Evolutionary conservation across 2,888 invertebrate species (phyloP).

Genomic region (Cephus spinipes): DNA sequence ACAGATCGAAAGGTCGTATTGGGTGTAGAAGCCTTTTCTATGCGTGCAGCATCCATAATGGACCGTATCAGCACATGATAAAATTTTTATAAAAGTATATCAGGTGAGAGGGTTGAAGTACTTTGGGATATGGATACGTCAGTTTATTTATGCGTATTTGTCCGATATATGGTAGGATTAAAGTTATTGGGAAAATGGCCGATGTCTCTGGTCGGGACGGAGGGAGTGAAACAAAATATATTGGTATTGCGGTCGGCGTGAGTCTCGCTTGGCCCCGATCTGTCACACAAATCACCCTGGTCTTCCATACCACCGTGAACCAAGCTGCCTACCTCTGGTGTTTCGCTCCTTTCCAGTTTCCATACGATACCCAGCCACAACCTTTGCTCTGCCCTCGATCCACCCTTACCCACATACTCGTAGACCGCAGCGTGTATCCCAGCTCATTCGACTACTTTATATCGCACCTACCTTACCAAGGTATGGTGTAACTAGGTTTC

Average conservation of each 20-base stretch:
- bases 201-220: conserved; percentile 37
- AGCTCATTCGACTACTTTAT: too few relatives aligned
- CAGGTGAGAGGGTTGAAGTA: neutral
- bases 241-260: conserved; percentile 43
- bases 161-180: conserved; percentile 24
- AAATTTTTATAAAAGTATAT: neutral
- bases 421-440: too few relatives aligned
- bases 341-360: conserved; percentile 6
- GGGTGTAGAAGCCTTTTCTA: neutral
- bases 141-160: conserved; percentile 7
- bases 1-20: neutral
- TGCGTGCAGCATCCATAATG: neutral
- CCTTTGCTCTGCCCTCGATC: conserved; percentile 14
- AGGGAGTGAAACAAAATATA: conserved; percentile 49
- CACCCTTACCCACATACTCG: too few relatives aligned
- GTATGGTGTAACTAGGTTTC: neutral
- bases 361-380: conserved; percentile 13
- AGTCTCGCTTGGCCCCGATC: conserved; percentile 55
- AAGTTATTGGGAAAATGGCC: conserved; percentile 58
- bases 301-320: conserved; percentile 9
- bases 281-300: conserved; percentile 59
- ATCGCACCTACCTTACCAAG: neutral
- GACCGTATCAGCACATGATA: neutral
- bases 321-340: conserved; percentile 17
- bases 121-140: neutral